A percentile compares a stretch with the other conserved stretches of the same genome.
Evolutionary conservation across 2,113 vertebrate species (phyloP).

Genomic region (Leuciscus idus): DNA sequence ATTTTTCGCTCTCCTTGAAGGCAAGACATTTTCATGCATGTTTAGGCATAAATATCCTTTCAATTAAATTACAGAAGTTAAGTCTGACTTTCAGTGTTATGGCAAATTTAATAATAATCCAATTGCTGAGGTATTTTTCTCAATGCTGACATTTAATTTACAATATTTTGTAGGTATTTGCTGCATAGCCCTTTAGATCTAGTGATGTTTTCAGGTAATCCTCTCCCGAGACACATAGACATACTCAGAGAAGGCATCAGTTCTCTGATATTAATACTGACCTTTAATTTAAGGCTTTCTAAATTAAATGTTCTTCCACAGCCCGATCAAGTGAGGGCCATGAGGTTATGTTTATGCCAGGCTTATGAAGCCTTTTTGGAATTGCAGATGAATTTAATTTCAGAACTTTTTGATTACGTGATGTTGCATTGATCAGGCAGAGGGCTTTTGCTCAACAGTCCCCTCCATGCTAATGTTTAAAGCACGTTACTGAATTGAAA

Average conservation of each 20-base stretch:
- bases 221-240: not conserved
- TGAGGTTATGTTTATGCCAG: not conserved
- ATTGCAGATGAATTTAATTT: slow-evolving; percentile 2
- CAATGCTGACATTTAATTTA: not conserved
- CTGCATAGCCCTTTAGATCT: not conserved
- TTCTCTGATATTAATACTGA: slow-evolving; percentile 26
- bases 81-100: not conserved
- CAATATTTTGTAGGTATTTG: not conserved
- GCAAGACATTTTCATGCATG: slow-evolving; percentile 21
- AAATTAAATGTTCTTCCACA: slow-evolving; percentile 10
- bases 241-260: not conserved
- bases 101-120: not conserved
- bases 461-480: not conserved
- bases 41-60: slow-evolving; percentile 26
- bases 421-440: not conserved
- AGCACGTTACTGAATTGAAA: not conserved
- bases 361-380: slow-evolving; percentile 21
- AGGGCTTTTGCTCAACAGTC: slow-evolving; percentile 8
- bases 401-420: slow-evolving; percentile 32
- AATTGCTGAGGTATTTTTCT: not conserved
- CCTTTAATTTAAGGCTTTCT: slow-evolving; percentile 41
- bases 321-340: not conserved
- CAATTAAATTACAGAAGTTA: not conserved
- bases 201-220: not conserved
- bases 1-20: slow-evolving; percentile 23